phyloP scores from a whole-genome alignment of 2,888 invertebrate species.

The Drosophila quinaria region DNA sequence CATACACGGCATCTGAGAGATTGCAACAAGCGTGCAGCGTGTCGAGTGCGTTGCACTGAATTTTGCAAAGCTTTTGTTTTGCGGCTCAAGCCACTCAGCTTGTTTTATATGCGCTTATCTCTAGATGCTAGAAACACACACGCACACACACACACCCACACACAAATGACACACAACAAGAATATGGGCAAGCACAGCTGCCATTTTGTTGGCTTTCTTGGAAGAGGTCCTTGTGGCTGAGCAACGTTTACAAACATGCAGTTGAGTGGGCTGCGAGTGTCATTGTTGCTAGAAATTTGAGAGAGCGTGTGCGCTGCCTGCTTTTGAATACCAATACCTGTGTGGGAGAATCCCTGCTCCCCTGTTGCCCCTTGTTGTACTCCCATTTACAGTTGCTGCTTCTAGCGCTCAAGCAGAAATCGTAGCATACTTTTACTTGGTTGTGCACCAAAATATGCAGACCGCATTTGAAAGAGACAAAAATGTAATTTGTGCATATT shows the following conservation, averaged over 20 bases:
- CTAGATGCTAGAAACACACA: constrained; percentile 42
- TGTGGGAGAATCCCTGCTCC: neutral
- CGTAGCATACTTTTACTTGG: constrained; percentile 56
- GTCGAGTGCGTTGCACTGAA: constrained; percentile 82
- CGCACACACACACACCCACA: constrained; percentile 1
- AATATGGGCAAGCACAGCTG: constrained; percentile 36
- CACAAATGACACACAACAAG: constrained; percentile 12
- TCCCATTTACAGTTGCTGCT: neutral
- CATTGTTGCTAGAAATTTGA: constrained; percentile 72
- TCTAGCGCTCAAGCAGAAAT: constrained; percentile 19
- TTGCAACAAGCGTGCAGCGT: constrained; percentile 46
- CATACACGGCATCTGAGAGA: constrained; percentile 4
- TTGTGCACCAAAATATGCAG: constrained; percentile 50
- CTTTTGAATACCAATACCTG: constrained; percentile 40
- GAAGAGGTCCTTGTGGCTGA: constrained; percentile 76
- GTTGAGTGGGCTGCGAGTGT: constrained; percentile 74
- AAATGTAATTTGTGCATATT: constrained; percentile 61
- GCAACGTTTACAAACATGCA: constrained; percentile 81
- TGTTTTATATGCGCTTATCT: constrained; percentile 81
- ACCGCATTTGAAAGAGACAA: constrained; percentile 58
- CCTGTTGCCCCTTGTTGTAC: neutral
- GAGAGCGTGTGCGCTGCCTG: constrained; percentile 2
- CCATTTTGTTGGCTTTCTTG: constrained; percentile 68
- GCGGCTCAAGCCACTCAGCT: constrained; percentile 69
- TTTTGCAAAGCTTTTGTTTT: constrained; percentile 79